Conservation (phyloP, 2,888 invertebrate genomes). For the Nysson spinosus region DNA sequence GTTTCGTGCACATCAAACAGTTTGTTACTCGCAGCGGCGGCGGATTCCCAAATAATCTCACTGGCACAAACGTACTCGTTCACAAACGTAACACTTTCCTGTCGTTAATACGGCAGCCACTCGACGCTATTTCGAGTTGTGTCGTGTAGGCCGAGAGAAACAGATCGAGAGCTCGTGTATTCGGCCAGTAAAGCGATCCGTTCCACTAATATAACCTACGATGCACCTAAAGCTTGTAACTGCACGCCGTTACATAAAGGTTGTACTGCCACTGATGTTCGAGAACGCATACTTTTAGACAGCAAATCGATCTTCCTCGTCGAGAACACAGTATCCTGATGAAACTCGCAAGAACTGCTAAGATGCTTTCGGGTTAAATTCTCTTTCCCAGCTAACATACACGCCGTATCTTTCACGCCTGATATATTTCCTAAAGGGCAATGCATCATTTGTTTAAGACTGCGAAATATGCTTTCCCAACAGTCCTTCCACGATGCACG, state of each 20-base stretch:
- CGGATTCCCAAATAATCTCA: conserved; percentile 61
- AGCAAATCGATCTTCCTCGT: conserved; percentile 28
- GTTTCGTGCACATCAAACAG: conserved; percentile 12
- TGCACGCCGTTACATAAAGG: conserved; percentile 41
- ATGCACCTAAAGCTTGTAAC: conserved; percentile 25
- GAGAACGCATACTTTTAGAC: conserved; percentile 8
- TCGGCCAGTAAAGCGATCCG: conserved; percentile 36
- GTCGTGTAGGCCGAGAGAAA: conserved; percentile 32
- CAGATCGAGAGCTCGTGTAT: conserved; percentile 23
- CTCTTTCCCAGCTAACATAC: conserved; percentile 14
- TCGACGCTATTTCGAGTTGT: conserved; percentile 46
- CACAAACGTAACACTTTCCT: conserved; percentile 61
- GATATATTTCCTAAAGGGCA: conserved; percentile 35
- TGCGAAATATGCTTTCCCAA: conserved; percentile 17
- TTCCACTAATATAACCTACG: conserved; percentile 42
- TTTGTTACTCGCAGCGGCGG: conserved; percentile 26
- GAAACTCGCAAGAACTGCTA: conserved; percentile 12
- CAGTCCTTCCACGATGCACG: background rate
- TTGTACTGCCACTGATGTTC: background rate
- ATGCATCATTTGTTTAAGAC: conserved; percentile 40
- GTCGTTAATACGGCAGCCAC: conserved; percentile 31
- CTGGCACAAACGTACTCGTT: conserved; percentile 51
- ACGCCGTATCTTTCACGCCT: conserved; percentile 32
- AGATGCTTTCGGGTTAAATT: conserved; percentile 35
- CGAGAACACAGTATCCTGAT: conserved; percentile 1